phyloP scores from a whole-genome alignment of 2,797 vertebrate species.

The Cottoperca gobio region DNA sequence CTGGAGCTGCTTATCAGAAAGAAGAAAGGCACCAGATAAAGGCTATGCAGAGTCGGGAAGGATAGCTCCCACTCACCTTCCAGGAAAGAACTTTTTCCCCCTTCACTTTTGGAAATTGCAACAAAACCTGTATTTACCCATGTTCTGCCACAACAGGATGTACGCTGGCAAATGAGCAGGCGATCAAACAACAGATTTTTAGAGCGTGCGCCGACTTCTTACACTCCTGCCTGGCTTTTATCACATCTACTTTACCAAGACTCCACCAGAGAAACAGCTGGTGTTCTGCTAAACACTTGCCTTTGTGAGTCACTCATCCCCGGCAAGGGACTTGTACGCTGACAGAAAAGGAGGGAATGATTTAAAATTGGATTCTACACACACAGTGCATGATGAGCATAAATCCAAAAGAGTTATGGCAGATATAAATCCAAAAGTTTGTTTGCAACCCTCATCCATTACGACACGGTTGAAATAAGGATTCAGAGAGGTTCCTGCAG shows the following conservation, averaged over 20 bases:
- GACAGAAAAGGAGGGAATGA: constrained; percentile 53
- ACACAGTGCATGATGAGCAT: constrained; percentile 62
- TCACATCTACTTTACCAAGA: constrained; percentile 39
- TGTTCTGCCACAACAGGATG: constrained; percentile 52
- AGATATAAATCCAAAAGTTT: constrained; percentile 73
- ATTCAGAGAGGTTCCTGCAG: constrained; percentile 23
- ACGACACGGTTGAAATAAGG: constrained; percentile 8
- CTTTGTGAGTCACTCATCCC: constrained; percentile 60
- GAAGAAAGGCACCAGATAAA: constrained; percentile 72
- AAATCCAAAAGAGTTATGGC: constrained; percentile 65
- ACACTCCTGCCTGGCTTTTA: constrained; percentile 57
- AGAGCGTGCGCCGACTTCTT: constrained; percentile 54
- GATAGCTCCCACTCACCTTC: constrained; percentile 63
- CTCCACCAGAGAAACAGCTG: constrained; percentile 64
- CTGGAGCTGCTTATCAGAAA: constrained; percentile 69
- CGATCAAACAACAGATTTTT: constrained; percentile 59
- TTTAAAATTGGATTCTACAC: constrained; percentile 66
- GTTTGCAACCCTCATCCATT: constrained; percentile 57
- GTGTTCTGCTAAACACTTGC: constrained; percentile 61
- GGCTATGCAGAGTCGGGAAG: constrained; percentile 39
- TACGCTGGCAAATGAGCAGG: constrained; percentile 54
- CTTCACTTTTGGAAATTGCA: constrained; percentile 52
- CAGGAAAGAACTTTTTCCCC: constrained; percentile 24
- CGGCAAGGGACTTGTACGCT: constrained; percentile 15
- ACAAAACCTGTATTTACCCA: constrained; percentile 59